Evolutionary conservation across 2,113 vertebrate genomes (phyloP), one percentile per base, ranked within the genome.

Genomic region (Procavia capensis): DNA sequence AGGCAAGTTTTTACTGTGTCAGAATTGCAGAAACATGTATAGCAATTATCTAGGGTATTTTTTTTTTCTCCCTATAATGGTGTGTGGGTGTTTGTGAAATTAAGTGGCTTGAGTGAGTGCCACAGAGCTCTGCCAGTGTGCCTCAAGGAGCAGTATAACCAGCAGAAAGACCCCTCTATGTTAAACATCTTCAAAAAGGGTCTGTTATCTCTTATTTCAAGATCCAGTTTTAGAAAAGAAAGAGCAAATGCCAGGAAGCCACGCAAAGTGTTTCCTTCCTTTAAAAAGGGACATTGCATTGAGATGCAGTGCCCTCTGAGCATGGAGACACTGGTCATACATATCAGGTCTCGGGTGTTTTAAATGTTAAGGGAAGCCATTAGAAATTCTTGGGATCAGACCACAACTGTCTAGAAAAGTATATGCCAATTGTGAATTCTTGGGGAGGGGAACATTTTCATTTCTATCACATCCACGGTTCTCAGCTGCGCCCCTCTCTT

Each of bases 71-170:
- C 78, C 36, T 80, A 72, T 95, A 96, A 95, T 89, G 93, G 17
- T 22, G 91, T 79, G 92, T 96, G 95, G 95, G 96, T 95, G 96
- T 97, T 92, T 82, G 87, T 90, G 63, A 97, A 96, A 93, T 93
- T 93, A 96, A 91, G 79, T 24, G 9, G 20, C 22, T 82, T 94
- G 96, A 85, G n/a, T 92, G 29, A 11, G 29, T 93, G 86, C 96
- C 83, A 59, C 6, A 0, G 36, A 87, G 87, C 20, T 81, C 57
- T 92, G 93, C 57, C 78, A 84, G 64, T 54, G 90, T 78, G 79
- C 59, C 82, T 92, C 50, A 27, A 61, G 68, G 47, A 89, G 91
- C 41, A 70, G 88, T 87, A n/a, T 34, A 11, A 92, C 83, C 85
- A 82, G 88, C 16, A 64, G 66, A 88, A 81, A 83, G 47, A 61